phyloP scores from a whole-genome alignment of 2,113 vertebrate species.

The Eptesicus fuscus region DNA sequence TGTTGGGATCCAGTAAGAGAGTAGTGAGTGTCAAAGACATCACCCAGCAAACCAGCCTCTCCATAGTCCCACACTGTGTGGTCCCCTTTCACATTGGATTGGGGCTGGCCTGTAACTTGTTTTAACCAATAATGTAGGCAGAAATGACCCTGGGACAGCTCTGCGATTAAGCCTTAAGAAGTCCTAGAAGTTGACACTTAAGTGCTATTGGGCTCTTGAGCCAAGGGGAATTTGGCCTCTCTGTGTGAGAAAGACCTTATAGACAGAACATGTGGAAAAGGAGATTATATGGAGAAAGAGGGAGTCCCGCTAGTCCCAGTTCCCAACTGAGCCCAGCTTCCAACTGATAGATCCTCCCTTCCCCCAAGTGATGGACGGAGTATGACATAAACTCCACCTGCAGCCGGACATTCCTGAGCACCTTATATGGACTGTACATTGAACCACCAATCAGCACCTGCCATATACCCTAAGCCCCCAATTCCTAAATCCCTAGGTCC shows the following conservation, averaged over 20 bases:
- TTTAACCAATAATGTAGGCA: background rate
- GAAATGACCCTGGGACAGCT: background rate
- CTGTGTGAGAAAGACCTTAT: background rate
- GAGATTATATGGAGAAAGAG: background rate
- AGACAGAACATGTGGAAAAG: background rate
- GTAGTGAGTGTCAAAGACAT: background rate
- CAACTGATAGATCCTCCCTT: too few species aligned
- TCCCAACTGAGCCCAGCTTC: background rate
- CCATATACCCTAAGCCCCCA: too few species aligned
- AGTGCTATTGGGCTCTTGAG: background rate
- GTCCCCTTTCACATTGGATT: background rate
- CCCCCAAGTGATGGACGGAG: too few species aligned
- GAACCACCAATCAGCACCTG: too few species aligned
- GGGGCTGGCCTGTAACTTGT: background rate
- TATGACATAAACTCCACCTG: too few species aligned
- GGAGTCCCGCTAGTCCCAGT: background rate
- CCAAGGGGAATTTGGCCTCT: background rate
- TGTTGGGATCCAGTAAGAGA: background rate
- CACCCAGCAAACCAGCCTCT: background rate
- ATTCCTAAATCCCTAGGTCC: too few species aligned
- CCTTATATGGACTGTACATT: too few species aligned
- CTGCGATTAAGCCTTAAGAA: background rate
- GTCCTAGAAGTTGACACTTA: background rate
- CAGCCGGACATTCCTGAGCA: too few species aligned
- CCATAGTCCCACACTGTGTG: rapidly evolving